Percentiles rank a stretch among this genome's conserved stretches.
Evolutionary conservation across 2,888 invertebrate species (phyloP).

Genomic region (Synergus japonicus): DNA sequence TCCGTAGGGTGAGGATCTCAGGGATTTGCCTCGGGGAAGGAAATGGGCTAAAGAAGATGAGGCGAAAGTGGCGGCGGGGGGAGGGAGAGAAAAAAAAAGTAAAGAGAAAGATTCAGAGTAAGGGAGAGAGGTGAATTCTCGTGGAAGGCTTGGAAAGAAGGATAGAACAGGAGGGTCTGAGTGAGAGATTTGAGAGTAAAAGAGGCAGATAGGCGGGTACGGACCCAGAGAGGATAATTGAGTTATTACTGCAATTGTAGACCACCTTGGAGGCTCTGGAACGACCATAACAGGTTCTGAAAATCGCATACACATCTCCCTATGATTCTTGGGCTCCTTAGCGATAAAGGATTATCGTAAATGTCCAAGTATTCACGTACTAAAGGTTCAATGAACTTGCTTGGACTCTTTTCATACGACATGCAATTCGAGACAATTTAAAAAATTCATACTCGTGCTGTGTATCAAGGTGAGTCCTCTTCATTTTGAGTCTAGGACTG

Average conservation of each 20-base stretch:
- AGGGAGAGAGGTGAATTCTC: not conserved
- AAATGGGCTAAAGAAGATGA: slow-evolving; percentile 38
- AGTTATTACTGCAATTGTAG: slow-evolving; percentile 78
- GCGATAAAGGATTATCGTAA: slow-evolving; percentile 72
- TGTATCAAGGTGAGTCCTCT: slow-evolving; percentile 27
- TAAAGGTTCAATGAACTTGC: slow-evolving; percentile 54
- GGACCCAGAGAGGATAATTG: slow-evolving; percentile 76
- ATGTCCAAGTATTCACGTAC: slow-evolving; percentile 59
- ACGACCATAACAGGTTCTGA: slow-evolving; percentile 76
- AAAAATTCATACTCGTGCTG: slow-evolving; percentile 17
- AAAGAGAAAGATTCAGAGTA: slow-evolving; percentile 53
- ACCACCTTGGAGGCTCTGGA: slow-evolving; percentile 77
- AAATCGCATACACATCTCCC: slow-evolving; percentile 73
- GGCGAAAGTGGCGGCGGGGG: slow-evolving; percentile 29
- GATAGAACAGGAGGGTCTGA: slow-evolving; percentile 63
- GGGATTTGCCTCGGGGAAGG: slow-evolving; percentile 1
- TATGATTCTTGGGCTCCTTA: slow-evolving; percentile 72
- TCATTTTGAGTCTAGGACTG: not conserved
- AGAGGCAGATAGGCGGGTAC: slow-evolving; percentile 77
- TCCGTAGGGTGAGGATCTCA: slow-evolving; percentile 4
- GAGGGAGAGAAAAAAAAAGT: slow-evolving; percentile 45
- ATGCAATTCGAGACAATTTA: slow-evolving; percentile 42
- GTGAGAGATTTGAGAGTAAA: slow-evolving; percentile 77
- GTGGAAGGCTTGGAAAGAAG: slow-evolving; percentile 52
- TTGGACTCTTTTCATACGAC: slow-evolving; percentile 50